These are phyloP conservation scores for Varanus komodoensis DNA, from an alignment of 2,113 vertebrate species.

Conservation along the genomic window DNA sequence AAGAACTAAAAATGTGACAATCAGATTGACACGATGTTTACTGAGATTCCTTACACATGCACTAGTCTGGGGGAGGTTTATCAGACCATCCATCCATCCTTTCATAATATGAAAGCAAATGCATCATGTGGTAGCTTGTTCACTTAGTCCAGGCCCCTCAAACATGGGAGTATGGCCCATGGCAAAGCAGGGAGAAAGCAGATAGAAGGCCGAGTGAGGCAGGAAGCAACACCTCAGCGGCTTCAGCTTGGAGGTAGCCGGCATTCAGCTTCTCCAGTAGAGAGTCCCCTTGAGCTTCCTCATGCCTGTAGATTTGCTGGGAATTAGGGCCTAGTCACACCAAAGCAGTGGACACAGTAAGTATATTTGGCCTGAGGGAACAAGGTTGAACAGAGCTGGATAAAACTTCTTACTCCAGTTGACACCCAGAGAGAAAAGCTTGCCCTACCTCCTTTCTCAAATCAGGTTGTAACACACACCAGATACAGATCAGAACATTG, in stretches of 20 bases:
- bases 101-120: background rate
- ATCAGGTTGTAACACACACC: background rate
- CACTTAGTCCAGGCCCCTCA: too few species aligned
- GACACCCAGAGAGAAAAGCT: too few species aligned
- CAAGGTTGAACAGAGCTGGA: background rate
- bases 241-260: background rate
- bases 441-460: background rate
- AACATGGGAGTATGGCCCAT: background rate
- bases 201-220: background rate
- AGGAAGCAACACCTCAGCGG: background rate
- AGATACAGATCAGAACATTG: background rate
- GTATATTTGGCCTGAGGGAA: background rate
- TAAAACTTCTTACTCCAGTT: too few species aligned
- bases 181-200: background rate
- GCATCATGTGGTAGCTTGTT: background rate
- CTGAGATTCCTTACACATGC: constrained; percentile 16
- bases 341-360: background rate
- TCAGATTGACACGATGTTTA: constrained; percentile 14
- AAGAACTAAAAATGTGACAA: background rate
- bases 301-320: background rate
- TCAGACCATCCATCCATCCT: constrained; percentile 30
- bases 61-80: constrained; percentile 20
- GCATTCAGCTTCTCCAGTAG: background rate
- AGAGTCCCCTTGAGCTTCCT: background rate
- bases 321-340: background rate